Conservation (phyloP, 2,888 invertebrate species). For the Drosophila nr. perissopoda region DNA sequence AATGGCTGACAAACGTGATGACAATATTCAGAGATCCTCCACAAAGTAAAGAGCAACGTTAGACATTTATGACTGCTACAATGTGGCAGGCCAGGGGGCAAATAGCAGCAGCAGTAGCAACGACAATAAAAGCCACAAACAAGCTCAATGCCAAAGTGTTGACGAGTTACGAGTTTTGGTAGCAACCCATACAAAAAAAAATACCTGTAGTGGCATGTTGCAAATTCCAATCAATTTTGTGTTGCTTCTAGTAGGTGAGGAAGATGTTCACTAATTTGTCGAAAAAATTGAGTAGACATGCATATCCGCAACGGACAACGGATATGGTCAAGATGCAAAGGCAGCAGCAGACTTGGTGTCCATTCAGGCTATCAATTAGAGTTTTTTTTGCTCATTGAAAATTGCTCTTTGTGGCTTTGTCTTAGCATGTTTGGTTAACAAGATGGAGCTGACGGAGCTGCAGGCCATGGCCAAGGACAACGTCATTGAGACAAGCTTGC, state of each 20-base stretch:
- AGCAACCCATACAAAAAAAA: conserved; percentile 20
- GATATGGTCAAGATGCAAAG: conserved; percentile 78
- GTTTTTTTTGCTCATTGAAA: conserved; percentile 32
- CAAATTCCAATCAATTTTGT: conserved; percentile 83
- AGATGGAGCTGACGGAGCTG: conserved; percentile 77
- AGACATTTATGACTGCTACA: conserved; percentile 38
- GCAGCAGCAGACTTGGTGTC: conserved; percentile 34
- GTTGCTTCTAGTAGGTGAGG: conserved; percentile 45
- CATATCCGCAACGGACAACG: conserved; percentile 68
- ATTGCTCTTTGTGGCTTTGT: conserved; percentile 72
- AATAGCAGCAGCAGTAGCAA: conserved; percentile 40
- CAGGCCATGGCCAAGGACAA: conserved; percentile 72
- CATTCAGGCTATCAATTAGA: conserved; percentile 65
- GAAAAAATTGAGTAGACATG: conserved; percentile 82
- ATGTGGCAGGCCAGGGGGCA: conserved; percentile 25
- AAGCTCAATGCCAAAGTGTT: conserved; percentile 52
- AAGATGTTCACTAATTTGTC: conserved; percentile 68
- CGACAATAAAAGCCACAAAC: conserved; percentile 56
- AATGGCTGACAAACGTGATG: conserved; percentile 1
- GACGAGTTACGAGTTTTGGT: conserved; percentile 44
- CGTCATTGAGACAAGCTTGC: conserved; percentile 72
- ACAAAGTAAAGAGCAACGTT: conserved; percentile 6
- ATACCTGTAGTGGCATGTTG: conserved; percentile 62
- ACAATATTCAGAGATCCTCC: neutral
- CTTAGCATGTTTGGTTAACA: conserved; percentile 82